These are phyloP conservation scores for Plumapathes pennacea DNA, from an alignment of 92 coral and sea anemone genomes.

Conservation along the genomic window DNA sequence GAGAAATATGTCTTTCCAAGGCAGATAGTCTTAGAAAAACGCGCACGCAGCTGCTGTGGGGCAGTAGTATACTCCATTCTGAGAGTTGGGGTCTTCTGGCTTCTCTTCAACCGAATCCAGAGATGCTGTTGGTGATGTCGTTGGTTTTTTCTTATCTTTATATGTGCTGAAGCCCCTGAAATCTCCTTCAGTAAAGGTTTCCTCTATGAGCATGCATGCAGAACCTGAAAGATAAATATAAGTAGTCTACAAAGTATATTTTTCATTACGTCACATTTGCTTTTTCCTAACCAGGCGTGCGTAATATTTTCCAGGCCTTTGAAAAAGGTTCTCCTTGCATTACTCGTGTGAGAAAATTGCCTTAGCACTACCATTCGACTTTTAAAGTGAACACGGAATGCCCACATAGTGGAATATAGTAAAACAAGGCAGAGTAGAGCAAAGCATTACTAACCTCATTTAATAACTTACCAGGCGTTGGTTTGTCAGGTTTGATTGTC, in stretches of 20 bases:
- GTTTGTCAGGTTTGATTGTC: conserved; percentile 13
- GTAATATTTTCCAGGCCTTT: too few species aligned
- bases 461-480: conserved; percentile 7
- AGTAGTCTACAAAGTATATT: too few species aligned
- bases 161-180: conserved; percentile 10
- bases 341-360: too few species aligned
- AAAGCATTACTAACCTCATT: background rate
- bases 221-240: conserved; percentile 12
- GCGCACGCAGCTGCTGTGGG: conserved; percentile 26
- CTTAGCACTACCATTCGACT: too few species aligned
- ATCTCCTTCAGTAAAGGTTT: conserved; percentile 20
- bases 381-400: too few species aligned
- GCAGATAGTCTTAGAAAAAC: conserved; percentile 22
- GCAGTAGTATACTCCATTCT: conserved; percentile 18
- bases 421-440: too few species aligned
- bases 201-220: conserved; percentile 1
- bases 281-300: too few species aligned
- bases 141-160: background rate
- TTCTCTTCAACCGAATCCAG: conserved; percentile 3
- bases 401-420: too few species aligned
- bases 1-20: conserved; percentile 26
- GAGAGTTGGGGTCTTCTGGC: conserved; percentile 5
- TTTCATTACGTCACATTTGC: too few species aligned
- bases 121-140: conserved; percentile 2
- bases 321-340: too few species aligned